These are phyloP conservation scores for Hiodon tergisus DNA, from an alignment of 2,113 vertebrate species.

Conservation along the genomic window DNA sequence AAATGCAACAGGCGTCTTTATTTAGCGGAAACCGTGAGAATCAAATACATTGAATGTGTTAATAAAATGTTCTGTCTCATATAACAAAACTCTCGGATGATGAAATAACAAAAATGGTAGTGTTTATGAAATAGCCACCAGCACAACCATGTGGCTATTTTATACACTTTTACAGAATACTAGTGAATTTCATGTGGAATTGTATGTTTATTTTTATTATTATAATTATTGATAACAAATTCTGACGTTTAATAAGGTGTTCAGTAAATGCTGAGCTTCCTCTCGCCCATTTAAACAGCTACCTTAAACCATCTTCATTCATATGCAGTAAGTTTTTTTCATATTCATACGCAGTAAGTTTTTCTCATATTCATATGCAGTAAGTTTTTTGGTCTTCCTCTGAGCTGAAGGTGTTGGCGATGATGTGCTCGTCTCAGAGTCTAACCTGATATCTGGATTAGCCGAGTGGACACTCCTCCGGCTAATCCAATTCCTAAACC, in stretches of 20 bases:
- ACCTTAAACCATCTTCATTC: too few relatives aligned
- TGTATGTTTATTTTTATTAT: too few relatives aligned
- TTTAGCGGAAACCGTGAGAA: background rate
- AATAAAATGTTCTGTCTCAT: background rate
- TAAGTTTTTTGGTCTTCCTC: background rate
- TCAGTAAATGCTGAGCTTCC: too few relatives aligned
- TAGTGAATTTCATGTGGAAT: too few relatives aligned
- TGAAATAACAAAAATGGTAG: background rate
- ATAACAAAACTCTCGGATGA: background rate
- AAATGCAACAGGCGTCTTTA: background rate
- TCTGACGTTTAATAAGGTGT: too few relatives aligned
- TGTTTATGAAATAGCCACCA: background rate
- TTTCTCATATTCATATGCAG: background rate
- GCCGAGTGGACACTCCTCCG: background rate
- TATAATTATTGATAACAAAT: too few relatives aligned
- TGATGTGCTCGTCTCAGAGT: background rate
- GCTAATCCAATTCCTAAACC: slow-evolving; percentile 12
- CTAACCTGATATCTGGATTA: background rate
- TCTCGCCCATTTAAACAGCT: too few relatives aligned
- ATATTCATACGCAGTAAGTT: background rate
- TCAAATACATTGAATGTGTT: background rate
- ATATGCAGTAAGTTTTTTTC: too few relatives aligned
- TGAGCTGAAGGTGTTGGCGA: background rate
- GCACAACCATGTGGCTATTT: too few relatives aligned
- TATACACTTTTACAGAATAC: too few relatives aligned